phyloP scores from a whole-genome alignment of 2,888 invertebrate genomes.

The Apodemia hepburni region DNA sequence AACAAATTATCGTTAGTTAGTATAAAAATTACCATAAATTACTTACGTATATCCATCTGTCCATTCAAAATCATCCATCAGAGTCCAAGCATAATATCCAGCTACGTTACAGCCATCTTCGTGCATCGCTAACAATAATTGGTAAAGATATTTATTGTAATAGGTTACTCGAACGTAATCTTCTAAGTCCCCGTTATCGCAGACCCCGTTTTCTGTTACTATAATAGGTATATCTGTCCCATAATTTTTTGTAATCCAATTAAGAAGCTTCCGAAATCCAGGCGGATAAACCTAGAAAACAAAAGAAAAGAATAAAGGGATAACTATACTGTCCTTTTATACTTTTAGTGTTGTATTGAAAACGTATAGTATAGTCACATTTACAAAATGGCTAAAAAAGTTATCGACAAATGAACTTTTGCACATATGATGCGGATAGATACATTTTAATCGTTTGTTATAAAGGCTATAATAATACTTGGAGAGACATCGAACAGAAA shows the following conservation, averaged over 20 bases:
- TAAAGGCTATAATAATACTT: too few species aligned
- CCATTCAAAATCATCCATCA: slow-evolving; percentile 84
- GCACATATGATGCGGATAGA: too few species aligned
- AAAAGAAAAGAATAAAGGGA: neutral
- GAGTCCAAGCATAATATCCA: slow-evolving; percentile 81
- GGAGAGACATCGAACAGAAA: too few species aligned
- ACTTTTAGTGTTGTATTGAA: too few species aligned
- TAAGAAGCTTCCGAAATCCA: slow-evolving; percentile 82
- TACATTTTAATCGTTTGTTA: too few species aligned
- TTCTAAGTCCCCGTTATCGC: slow-evolving; percentile 63
- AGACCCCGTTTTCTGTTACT: slow-evolving; percentile 81
- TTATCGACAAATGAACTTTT: too few species aligned
- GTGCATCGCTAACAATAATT: slow-evolving; percentile 56
- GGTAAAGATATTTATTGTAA: slow-evolving; percentile 67
- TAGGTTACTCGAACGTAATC: slow-evolving; percentile 74
- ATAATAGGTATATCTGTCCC: slow-evolving; percentile 76
- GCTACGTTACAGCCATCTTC: slow-evolving; percentile 63
- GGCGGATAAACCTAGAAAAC: slow-evolving; percentile 77
- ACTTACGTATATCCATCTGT: slow-evolving; percentile 65
- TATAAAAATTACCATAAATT: slow-evolving; percentile 1
- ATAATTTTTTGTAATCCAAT: slow-evolving; percentile 82
- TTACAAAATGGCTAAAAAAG: too few species aligned
- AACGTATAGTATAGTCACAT: too few species aligned
- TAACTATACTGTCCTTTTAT: neutral
- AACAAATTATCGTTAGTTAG: slow-evolving; percentile 8